Percentiles rank a stretch among this genome's conserved stretches.
Conservation (phyloP, 2,113 vertebrate species). For the Pungitius pungitius region DNA sequence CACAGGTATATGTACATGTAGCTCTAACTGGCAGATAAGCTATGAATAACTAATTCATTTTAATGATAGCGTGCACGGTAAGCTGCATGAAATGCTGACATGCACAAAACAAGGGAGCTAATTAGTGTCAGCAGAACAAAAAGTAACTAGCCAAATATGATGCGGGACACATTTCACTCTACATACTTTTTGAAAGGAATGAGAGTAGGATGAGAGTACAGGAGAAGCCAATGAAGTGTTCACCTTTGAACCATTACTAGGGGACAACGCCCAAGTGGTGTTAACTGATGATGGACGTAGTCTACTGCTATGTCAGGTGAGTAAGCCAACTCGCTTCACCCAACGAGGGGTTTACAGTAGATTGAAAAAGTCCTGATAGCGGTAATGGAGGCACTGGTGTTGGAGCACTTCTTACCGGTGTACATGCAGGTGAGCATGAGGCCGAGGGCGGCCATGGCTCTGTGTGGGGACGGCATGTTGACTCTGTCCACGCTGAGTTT, state of each 20-base stretch:
- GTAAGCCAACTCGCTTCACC: slow-evolving; percentile 24
- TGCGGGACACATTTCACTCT: background rate
- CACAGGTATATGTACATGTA: background rate
- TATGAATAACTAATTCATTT: background rate
- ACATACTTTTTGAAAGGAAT: background rate
- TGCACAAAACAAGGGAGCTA: background rate
- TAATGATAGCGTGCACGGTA: background rate
- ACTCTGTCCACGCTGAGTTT: slow-evolving; percentile 97
- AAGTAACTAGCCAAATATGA: background rate
- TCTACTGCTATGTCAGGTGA: background rate
- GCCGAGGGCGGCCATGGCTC: slow-evolving; percentile 96
- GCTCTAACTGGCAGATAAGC: background rate
- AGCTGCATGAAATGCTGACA: background rate
- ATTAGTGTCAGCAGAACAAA: background rate
- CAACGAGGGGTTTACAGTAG: slow-evolving; percentile 10
- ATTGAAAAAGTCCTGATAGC: background rate
- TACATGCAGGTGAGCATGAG: slow-evolving; percentile 99
- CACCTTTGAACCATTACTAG: background rate
- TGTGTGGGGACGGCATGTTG: slow-evolving; percentile 94
- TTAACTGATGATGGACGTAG: background rate
- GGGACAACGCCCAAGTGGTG: background rate
- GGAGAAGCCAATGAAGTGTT: background rate
- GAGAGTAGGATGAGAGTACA: background rate
- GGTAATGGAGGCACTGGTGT: slow-evolving; percentile 33
- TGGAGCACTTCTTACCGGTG: slow-evolving; percentile 84